Conservation (phyloP, 1,140 invertebrate genomes). For the Drosophila lacteicornis region DNA sequence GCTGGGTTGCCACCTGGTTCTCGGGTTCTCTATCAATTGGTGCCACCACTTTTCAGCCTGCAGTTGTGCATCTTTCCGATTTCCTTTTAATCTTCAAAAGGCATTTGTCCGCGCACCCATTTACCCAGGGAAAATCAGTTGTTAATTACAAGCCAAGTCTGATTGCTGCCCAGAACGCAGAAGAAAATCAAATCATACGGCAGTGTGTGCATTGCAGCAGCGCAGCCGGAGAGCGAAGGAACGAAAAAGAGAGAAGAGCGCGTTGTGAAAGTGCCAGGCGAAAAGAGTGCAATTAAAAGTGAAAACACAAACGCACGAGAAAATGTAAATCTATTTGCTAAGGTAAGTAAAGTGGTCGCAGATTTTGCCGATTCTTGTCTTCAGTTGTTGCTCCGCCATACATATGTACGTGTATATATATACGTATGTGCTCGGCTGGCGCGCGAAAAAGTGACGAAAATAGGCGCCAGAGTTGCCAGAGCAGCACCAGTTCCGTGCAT, state of each 20-base stretch:
- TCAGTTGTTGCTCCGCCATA: slow-evolving; percentile 22
- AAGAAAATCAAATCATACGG: background rate
- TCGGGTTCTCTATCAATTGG: slow-evolving; percentile 2
- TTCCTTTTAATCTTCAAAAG: slow-evolving; percentile 3
- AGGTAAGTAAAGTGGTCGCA: slow-evolving; percentile 19
- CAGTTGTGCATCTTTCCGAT: slow-evolving; percentile 31
- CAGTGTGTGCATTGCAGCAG: slow-evolving; percentile 5
- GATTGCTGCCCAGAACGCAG: background rate
- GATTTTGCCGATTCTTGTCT: slow-evolving; percentile 5
- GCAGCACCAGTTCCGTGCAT: slow-evolving; percentile 1
- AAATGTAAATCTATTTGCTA: slow-evolving; percentile 44
- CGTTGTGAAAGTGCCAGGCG: slow-evolving; percentile 44
- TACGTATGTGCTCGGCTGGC: slow-evolving; percentile 57
- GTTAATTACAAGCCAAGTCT: background rate
- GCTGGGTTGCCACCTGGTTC: slow-evolving; percentile 56
- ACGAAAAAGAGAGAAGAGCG: slow-evolving; percentile 4
- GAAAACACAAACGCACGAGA: slow-evolving; percentile 23
- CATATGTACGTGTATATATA: slow-evolving; percentile 25
- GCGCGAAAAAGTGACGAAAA: slow-evolving; percentile 80
- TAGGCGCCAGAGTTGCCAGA: slow-evolving; percentile 77
- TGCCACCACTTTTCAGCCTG: slow-evolving; percentile 46
- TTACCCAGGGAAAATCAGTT: background rate
- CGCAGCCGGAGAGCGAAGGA: slow-evolving; percentile 1
- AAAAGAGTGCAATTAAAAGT: slow-evolving; percentile 17
- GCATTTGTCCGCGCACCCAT: background rate